A percentile compares a stretch with the other conserved stretches of the same genome.
Evolutionary conservation across 2,113 vertebrate species (phyloP).

Genomic region (Oceanites oceanicus): DNA sequence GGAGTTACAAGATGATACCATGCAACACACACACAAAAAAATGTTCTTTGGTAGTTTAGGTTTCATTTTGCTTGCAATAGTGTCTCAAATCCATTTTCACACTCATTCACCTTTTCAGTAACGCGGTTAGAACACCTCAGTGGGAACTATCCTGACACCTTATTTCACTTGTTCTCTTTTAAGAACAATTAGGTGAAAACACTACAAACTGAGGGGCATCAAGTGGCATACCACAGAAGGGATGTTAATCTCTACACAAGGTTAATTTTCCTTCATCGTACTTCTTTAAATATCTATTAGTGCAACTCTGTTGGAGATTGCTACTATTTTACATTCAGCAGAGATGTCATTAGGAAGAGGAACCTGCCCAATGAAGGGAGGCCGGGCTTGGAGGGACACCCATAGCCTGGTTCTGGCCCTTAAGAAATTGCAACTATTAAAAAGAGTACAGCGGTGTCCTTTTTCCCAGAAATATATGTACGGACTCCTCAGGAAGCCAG

Average conservation of each 20-base stretch:
- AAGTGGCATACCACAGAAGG: not conserved
- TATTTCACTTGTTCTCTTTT: not conserved
- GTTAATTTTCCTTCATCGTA: not conserved
- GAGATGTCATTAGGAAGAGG: not conserved
- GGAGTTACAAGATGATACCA: not conserved
- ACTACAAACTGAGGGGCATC: not conserved
- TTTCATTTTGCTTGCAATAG: not conserved
- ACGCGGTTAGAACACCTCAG: not conserved
- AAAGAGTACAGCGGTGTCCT: not conserved
- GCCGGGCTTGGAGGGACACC: not conserved
- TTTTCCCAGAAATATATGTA: not conserved
- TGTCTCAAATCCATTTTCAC: not conserved
- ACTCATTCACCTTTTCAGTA: not conserved
- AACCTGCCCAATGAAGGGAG: fast-evolving
- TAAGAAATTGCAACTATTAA: fast-evolving
- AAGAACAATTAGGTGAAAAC: not conserved
- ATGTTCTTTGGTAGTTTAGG: not conserved
- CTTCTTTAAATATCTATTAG: not conserved
- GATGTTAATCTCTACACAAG: not conserved
- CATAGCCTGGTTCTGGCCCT: not conserved
- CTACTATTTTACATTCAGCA: not conserved
- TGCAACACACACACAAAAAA: not conserved
- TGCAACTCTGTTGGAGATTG: not conserved
- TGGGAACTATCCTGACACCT: not conserved
- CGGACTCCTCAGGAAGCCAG: not conserved